Evolutionary conservation across 1,140 invertebrate species (phyloP).

Genomic region (Drosophila littoralis): DNA sequence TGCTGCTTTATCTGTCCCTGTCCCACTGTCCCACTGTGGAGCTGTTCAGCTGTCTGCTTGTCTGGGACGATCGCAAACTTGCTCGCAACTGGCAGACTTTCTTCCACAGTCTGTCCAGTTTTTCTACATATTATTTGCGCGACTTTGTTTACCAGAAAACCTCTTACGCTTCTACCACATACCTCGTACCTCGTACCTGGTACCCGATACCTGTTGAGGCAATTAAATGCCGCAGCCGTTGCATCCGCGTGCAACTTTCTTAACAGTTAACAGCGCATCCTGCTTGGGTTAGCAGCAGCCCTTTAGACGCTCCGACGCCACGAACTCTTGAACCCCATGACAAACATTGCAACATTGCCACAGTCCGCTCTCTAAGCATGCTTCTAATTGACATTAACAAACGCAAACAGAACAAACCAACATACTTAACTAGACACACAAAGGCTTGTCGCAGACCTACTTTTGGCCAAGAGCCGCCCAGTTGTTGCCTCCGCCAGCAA

Average conservation of each 20-base stretch:
- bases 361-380: constrained; percentile 12
- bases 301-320: background rate
- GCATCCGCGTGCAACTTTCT: constrained; percentile 75
- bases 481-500: constrained; percentile 15
- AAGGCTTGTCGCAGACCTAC: constrained; percentile 51
- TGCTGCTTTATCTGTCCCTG: constrained; percentile 17
- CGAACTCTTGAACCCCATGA: constrained; percentile 13
- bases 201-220: constrained; percentile 31
- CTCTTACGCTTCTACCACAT: constrained; percentile 11
- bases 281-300: constrained; percentile 29
- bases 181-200: background rate
- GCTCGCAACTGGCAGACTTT: constrained; percentile 64
- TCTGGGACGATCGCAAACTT: constrained; percentile 49
- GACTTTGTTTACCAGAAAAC: constrained; percentile 63
- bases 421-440: constrained; percentile 18
- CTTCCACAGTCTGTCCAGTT: constrained; percentile 75
- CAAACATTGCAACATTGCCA: constrained; percentile 30
- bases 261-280: constrained; percentile 61
- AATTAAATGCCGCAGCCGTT: constrained; percentile 61
- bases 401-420: constrained; percentile 17
- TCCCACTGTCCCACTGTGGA: constrained; percentile 15
- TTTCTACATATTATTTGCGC: constrained; percentile 67
- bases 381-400: constrained; percentile 52
- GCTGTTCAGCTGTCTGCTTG: constrained; percentile 31
- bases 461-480: constrained; percentile 37